These are phyloP conservation scores for Drosophila emarginata DNA, from an alignment of 2,888 invertebrate genomes.

Conservation along the genomic window DNA sequence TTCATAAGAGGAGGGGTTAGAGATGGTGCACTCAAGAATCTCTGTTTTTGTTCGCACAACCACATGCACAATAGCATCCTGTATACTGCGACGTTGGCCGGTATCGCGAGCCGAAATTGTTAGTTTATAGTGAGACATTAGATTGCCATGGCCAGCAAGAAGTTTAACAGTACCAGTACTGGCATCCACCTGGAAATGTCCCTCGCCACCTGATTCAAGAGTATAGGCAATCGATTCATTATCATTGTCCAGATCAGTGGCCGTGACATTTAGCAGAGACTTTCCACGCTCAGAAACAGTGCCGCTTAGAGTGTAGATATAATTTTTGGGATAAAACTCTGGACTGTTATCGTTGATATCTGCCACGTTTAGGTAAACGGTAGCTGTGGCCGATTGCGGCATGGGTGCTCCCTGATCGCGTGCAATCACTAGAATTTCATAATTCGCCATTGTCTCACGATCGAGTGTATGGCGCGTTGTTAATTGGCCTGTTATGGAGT, in stretches of 20 bases:
- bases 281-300: conserved; percentile 69
- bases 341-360: conserved; percentile 97
- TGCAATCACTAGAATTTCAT: conserved; percentile 93
- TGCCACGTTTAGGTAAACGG: conserved; percentile 89
- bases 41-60: conserved; percentile 89
- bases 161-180: conserved; percentile 89
- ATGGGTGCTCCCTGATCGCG: conserved; percentile 93
- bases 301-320: conserved; percentile 90
- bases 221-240: conserved; percentile 92
- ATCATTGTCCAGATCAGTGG: conserved; percentile 92
- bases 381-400: conserved; percentile 94
- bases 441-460: conserved; percentile 89
- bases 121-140: conserved; percentile 87
- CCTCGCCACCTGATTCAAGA: conserved; percentile 90
- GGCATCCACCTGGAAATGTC: conserved; percentile 90
- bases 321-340: conserved; percentile 94
- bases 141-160: conserved; percentile 83
- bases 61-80: conserved; percentile 92
- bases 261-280: conserved; percentile 88
- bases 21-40: conserved; percentile 89
- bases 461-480: conserved; percentile 91
- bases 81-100: conserved; percentile 88
- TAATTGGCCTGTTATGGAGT: conserved; percentile 92
- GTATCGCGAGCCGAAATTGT: conserved; percentile 91
- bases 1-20: conserved; percentile 87